Evolutionary conservation across 2,113 vertebrate genomes (phyloP), one percentile per base, ranked within the genome.

Genomic region (Dipodomys merriami): DNA sequence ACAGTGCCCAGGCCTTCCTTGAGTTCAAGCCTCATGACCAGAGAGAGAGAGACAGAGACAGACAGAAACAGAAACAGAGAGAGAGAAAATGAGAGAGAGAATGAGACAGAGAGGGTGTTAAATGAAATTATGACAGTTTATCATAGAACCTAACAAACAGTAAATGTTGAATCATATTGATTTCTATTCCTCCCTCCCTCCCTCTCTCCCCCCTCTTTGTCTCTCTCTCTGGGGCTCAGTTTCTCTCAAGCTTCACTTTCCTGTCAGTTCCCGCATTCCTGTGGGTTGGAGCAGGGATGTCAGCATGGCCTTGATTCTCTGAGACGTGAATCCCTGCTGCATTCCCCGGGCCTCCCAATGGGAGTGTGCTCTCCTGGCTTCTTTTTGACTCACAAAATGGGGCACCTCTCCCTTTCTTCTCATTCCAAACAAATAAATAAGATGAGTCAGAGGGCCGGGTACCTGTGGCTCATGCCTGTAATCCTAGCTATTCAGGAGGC

Each of bases 381-480:
- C 49, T 29, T 86, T 80, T 12, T 6, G 53, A 94, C 49, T 80
- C 69, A 1, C 30, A 11, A 80, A 68, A 57, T 93, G 93, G n/a
- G 72, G 79, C 82, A 35, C 88, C 62, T 92, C 86, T 79, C 80
- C 86, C 8, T 94, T 89, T 95, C 84, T 92, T 93, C 95, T 95
- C 7, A 71, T 62, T 90, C n/a, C 93, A 86, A 91, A 91, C 84
- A 76, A 87, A 96, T 88, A 95, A 95, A 86, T 84, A 71, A 60
- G 27, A 91, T 72, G 95, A 97, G 96, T 94, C 95, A 76, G 65
- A 95, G 95, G 83, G 89, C 91, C 3, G 53, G 53, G 53, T 13
- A 18, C 53, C 49, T 4, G 53, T 57, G 53, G 53, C 53, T 57
- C 53, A 57, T 16, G 13, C 53, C 53, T 57, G 53, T 57, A 13